Base-by-base conservation (phyloP, 2,797 vertebrate genomes). In the Dromococcyx pavoninus region DNA sequence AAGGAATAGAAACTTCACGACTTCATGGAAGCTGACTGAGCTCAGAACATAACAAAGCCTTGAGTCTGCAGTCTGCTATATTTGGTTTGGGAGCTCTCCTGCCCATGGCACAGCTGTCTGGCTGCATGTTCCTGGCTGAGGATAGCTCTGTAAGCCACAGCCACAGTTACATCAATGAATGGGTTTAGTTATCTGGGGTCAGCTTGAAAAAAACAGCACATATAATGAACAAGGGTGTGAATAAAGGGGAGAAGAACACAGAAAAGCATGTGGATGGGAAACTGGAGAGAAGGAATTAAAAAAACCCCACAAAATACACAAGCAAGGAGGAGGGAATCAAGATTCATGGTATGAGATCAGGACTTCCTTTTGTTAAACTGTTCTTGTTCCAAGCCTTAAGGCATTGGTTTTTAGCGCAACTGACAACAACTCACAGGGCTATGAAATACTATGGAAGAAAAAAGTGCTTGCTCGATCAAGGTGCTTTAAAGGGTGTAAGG, bases 401-500 rank as follows among this genome's bases (percentile, higher is more conserved):
- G 60, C 21, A 33, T 62, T 3, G 11, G 48, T 62, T 78, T 53
- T 39, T 17, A 62, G 15, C 2, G 17, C 7, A n/a, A 7, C 3
- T 62, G 32, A 71, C n/a, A 66, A 41, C 35, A 89, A 54, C n/a
- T 39, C 73, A 33, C 3, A 78, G 24, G 14, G 25, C 50, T 73
- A 33, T 21, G 35, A 65, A 91, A 81, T 22, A 48, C 1, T 17
- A 37, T 1, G 5, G 70, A 82, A 96, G 50, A 37, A 86, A 53
- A 51, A 41, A 73, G 24, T 43, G 65, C 88, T 10, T 95, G 83
- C 62, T 11, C 2, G 9, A 4, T 71, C 44, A 62, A 94, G 70
- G 32, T 35, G 74, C 76, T 90, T 93, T 75, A 94, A 84, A 62
- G 83, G 88, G 74, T 93, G 65, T 54, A 92, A 61, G 5, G 57